Percentiles rank a stretch among this genome's conserved stretches.
Evolutionary conservation across 2,888 invertebrate species (phyloP).

Genomic region (Diloba caeruleocephala): DNA sequence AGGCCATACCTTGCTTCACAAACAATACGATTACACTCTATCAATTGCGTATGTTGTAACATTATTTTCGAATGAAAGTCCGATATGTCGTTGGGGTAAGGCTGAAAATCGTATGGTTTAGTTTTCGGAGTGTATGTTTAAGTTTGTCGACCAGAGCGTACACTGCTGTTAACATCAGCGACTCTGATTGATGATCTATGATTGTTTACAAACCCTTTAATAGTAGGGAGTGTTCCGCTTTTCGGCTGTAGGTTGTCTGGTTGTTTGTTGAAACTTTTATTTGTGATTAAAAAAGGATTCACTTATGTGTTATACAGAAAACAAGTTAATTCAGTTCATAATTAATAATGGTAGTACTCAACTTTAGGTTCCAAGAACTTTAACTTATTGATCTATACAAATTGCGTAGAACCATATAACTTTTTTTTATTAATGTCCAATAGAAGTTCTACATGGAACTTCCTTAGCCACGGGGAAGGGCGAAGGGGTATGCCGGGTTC

Average conservation of each 20-base stretch:
- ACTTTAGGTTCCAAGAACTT: neutral
- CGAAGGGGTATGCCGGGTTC: no score
- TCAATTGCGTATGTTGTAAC: constrained; percentile 4
- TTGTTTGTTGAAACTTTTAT: constrained; percentile 20
- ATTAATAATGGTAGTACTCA: no score
- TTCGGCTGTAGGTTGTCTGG: constrained; percentile 25
- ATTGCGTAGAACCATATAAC: neutral
- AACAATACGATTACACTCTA: constrained; percentile 41
- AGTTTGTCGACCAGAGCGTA: constrained; percentile 29
- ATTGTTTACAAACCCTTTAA: constrained; percentile 54
- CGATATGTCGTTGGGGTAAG: constrained; percentile 4
- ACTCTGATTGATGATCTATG: constrained; percentile 62
- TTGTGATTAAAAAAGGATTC: constrained; percentile 11
- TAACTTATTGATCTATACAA: neutral
- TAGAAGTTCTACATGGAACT: no score
- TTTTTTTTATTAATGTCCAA: no score
- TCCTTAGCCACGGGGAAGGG: no score
- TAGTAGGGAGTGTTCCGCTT: constrained; percentile 36
- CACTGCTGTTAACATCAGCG: constrained; percentile 50
- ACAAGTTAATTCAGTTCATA: no score
- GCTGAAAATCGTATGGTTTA: constrained; percentile 6
- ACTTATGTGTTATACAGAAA: neutral
- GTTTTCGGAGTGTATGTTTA: constrained; percentile 4
- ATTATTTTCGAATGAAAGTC: neutral
- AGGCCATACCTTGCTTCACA: constrained; percentile 40